phyloP scores from a whole-genome alignment of 2,888 invertebrate species.

The Pseudolycoriella hygida region DNA sequence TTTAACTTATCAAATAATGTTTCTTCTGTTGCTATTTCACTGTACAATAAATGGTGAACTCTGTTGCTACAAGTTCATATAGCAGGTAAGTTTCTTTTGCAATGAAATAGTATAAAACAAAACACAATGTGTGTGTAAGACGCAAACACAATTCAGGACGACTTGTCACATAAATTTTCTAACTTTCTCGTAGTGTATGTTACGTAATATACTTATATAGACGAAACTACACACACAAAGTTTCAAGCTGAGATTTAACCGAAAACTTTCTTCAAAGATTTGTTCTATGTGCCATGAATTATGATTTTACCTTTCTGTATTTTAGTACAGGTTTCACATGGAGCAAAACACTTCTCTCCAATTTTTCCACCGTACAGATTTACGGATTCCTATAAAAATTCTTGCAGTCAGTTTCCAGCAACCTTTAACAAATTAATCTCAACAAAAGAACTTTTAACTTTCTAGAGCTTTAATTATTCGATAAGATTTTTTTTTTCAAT shows the following conservation, averaged over 20 bases:
- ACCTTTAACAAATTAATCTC: no score
- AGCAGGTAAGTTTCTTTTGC: background rate
- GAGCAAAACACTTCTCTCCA: no score
- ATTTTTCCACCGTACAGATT: no score
- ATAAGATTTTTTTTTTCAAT: no score
- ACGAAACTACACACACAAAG: background rate
- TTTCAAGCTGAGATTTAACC: constrained; percentile 1
- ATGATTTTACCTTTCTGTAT: background rate
- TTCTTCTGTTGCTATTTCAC: background rate
- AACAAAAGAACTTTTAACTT: no score
- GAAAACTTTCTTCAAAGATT: constrained; percentile 1
- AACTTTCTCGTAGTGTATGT: background rate
- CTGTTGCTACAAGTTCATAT: background rate
- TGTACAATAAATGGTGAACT: background rate
- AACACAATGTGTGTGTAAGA: background rate
- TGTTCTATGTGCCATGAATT: constrained; percentile 1
- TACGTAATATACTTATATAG: no score
- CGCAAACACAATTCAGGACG: background rate
- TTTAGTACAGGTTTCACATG: no score
- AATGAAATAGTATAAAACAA: background rate
- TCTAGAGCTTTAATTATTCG: no score
- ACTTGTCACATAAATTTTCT: constrained; percentile 1
- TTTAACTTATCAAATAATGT: constrained; percentile 1
- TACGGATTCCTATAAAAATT: no score
- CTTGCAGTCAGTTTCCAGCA: no score